These are phyloP conservation scores for Apoderus coryli DNA, from an alignment of 2,888 invertebrate species.

Conservation along the genomic window DNA sequence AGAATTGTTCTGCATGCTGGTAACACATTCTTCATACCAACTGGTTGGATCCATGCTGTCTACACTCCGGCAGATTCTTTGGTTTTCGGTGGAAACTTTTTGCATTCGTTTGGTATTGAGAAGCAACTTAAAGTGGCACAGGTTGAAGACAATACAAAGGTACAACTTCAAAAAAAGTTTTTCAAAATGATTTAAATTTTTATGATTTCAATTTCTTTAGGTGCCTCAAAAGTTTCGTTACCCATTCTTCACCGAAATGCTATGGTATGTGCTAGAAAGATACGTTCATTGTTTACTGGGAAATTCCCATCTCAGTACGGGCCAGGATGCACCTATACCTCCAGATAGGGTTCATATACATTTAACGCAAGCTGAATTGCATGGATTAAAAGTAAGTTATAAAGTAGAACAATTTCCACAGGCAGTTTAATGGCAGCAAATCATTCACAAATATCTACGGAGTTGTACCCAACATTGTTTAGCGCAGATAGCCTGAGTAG, in stretches of 20 bases:
- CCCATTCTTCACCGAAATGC: conserved; percentile 95
- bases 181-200: neutral
- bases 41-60: conserved; percentile 98
- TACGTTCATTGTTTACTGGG: conserved; percentile 82
- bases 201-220: conserved; percentile 31
- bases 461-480: no score
- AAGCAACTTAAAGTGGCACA: conserved; percentile 92
- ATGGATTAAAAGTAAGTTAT: conserved; percentile 54
- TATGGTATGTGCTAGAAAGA: conserved; percentile 92
- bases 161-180: conserved; percentile 24
- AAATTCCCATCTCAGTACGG: conserved; percentile 54
- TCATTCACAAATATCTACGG: no score
- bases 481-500: no score
- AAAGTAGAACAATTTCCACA: no score
- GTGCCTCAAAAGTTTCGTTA: conserved; percentile 96
- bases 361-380: conserved; percentile 64
- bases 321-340: conserved; percentile 28
- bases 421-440: no score
- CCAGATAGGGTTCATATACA: conserved; percentile 50
- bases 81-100: conserved; percentile 96
- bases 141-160: conserved; percentile 89
- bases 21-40: conserved; percentile 93
- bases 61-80: conserved; percentile 92
- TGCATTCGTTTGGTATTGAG: conserved; percentile 90
- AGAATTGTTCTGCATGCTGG: conserved; percentile 64